A percentile compares a stretch with the other conserved stretches of the same genome.
phyloP scores from a whole-genome alignment of 92 coral and sea anemone genomes.

The Phenganax stokvisi region DNA sequence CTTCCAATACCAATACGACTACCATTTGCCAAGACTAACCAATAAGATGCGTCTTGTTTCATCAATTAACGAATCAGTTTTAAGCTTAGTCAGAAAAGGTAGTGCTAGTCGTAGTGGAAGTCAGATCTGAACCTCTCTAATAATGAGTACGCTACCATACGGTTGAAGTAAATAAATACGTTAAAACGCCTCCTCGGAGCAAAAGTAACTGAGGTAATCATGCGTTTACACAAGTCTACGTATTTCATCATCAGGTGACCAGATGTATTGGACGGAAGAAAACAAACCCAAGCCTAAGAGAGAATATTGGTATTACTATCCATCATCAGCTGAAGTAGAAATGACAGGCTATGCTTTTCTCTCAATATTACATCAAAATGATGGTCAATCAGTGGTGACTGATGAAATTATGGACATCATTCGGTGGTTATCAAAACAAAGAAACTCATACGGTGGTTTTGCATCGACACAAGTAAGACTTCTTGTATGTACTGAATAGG shows the following conservation, averaged over 20 bases:
- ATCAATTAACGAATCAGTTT: too few relatives aligned
- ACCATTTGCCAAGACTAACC: too few relatives aligned
- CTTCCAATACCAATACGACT: too few relatives aligned
- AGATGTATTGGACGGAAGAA: slow-evolving; percentile 62
- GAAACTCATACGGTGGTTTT: slow-evolving; percentile 83
- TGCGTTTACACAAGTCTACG: too few relatives aligned
- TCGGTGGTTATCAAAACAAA: slow-evolving; percentile 82
- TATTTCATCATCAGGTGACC: slow-evolving; percentile 39
- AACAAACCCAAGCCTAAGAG: slow-evolving; percentile 14
- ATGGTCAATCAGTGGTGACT: slow-evolving; percentile 31
- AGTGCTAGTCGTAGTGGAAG: too few relatives aligned
- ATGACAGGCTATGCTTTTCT: slow-evolving; percentile 89
- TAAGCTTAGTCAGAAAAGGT: too few relatives aligned
- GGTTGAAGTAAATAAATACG: too few relatives aligned
- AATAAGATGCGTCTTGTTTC: too few relatives aligned
- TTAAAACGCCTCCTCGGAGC: too few relatives aligned
- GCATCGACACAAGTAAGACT: slow-evolving; percentile 80
- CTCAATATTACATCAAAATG: slow-evolving; percentile 53
- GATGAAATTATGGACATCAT: slow-evolving; percentile 59
- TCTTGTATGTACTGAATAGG: not conserved
- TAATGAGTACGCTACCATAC: too few relatives aligned
- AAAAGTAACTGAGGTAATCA: too few relatives aligned
- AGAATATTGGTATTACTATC: slow-evolving; percentile 47
- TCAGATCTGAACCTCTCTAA: too few relatives aligned
- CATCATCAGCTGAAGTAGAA: slow-evolving; percentile 74